phyloP scores from a whole-genome alignment of 2,797 vertebrate species.

The Chaenodraco wilsoni region DNA sequence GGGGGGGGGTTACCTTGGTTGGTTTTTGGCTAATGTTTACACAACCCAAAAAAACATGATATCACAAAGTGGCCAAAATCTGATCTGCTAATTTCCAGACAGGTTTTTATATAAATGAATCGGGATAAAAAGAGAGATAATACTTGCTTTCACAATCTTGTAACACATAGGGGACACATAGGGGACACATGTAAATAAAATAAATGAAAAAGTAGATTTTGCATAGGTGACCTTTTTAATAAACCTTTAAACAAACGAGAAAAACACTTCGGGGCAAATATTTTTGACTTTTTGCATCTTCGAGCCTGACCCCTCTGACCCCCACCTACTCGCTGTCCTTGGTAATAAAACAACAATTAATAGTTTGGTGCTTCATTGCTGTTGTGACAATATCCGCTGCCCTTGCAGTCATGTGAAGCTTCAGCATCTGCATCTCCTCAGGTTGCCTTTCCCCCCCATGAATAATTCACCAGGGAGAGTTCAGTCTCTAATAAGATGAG shows the following conservation, averaged over 20 bases:
- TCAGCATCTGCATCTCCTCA: constrained; percentile 34
- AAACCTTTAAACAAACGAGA: background rate
- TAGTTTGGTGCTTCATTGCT: background rate
- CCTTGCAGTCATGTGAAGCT: constrained; percentile 6
- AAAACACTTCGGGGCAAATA: background rate
- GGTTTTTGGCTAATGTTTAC: too few relatives aligned
- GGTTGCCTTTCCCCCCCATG: constrained; percentile 41
- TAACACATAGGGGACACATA: too few relatives aligned
- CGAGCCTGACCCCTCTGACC: constrained; percentile 17
- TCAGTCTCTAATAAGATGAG: constrained; percentile 34
- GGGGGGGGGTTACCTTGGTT: too few relatives aligned
- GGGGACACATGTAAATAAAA: too few relatives aligned
- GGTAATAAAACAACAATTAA: constrained; percentile 29
- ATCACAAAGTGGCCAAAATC: too few relatives aligned
- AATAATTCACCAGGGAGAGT: constrained; percentile 48
- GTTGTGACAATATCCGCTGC: constrained; percentile 10
- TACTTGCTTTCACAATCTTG: too few relatives aligned
- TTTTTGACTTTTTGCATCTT: background rate
- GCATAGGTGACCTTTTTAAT: too few relatives aligned
- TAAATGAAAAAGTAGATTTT: too few relatives aligned
- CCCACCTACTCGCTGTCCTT: constrained; percentile 29
- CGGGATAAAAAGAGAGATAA: too few relatives aligned
- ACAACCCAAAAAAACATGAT: too few relatives aligned
- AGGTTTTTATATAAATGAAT: too few relatives aligned
- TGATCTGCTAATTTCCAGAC: too few relatives aligned